A percentile compares a stretch with the other conserved stretches of the same genome.
Conservation (phyloP, 1,140 invertebrate genomes). For the Zelostemma sp. region DNA sequence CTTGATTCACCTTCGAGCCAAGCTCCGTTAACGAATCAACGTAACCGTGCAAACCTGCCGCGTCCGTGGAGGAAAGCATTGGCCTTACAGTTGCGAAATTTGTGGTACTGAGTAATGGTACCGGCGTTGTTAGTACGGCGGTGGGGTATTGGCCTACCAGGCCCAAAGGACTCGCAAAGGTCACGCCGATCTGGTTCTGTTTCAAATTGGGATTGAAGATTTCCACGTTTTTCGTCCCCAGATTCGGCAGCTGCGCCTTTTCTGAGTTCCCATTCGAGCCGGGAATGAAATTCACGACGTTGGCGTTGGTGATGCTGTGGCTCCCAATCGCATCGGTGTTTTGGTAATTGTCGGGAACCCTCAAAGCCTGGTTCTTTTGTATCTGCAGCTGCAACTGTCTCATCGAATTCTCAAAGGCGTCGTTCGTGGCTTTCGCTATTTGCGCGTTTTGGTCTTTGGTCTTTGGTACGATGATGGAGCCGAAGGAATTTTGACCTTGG, state of each 20-base stretch:
- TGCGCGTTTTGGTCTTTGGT: constrained; percentile 46
- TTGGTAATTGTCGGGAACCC: constrained; percentile 32
- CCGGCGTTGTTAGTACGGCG: constrained; percentile 60
- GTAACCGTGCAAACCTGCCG: constrained; percentile 50
- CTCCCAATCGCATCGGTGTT: constrained; percentile 51
- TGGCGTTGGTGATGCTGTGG: constrained; percentile 49
- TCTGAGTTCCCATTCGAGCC: constrained; percentile 18
- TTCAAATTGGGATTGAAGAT: constrained; percentile 65
- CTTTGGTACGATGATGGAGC: constrained; percentile 27
- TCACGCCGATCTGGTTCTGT: constrained; percentile 50
- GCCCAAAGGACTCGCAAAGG: constrained; percentile 43
- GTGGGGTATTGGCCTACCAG: constrained; percentile 55
- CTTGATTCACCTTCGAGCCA: constrained; percentile 48
- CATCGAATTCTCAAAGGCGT: constrained; percentile 52
- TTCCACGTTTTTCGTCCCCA: constrained; percentile 61
- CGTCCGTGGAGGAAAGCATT: constrained; percentile 28
- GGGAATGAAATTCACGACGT: constrained; percentile 45
- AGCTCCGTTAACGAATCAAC: constrained; percentile 57
- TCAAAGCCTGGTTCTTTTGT: constrained; percentile 44
- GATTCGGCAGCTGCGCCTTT: constrained; percentile 58
- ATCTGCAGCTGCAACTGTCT: constrained; percentile 56
- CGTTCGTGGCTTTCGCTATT: constrained; percentile 49
- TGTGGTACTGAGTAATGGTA: constrained; percentile 61
- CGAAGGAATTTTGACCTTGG: constrained; percentile 35
- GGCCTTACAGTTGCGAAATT: constrained; percentile 51